A percentile compares a stretch with the other conserved stretches of the same genome.
Evolutionary conservation across 2,113 vertebrate species (phyloP).

Genomic region (western clawed frog (Xenopus tropicalis)): UCB_Xtro_10.0 CM004444.2:54432001-54432500

Average conservation of each 20-base stretch:
- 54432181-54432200: constrained; percentile 27
- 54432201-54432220: constrained; percentile 40
- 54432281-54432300: constrained; percentile 66
- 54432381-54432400: constrained; percentile 27
- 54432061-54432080: constrained; percentile 74
- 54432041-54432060: constrained; percentile 69
- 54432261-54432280: constrained; percentile 63
- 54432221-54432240: constrained; percentile 46
- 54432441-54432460: too few relatives aligned
- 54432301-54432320: constrained; percentile 31
- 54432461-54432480: too few relatives aligned
- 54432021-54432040: constrained; percentile 29
- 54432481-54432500: too few relatives aligned
- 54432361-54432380: constrained; percentile 58
- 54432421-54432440: too few relatives aligned
- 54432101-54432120: constrained; percentile 22
- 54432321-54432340: constrained; percentile 45
- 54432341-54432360: constrained; percentile 61
- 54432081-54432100: constrained; percentile 64
- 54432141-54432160: constrained; percentile 56
- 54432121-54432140: constrained; percentile 47
- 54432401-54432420: neutral
- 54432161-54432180: constrained; percentile 46
- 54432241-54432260: constrained; percentile 33
- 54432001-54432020: too few relatives aligned